Evolutionary conservation across 2,113 vertebrate genomes (phyloP), one percentile per base, ranked within the genome.

Genomic region (Brachyhypopomus gauderio): DNA sequence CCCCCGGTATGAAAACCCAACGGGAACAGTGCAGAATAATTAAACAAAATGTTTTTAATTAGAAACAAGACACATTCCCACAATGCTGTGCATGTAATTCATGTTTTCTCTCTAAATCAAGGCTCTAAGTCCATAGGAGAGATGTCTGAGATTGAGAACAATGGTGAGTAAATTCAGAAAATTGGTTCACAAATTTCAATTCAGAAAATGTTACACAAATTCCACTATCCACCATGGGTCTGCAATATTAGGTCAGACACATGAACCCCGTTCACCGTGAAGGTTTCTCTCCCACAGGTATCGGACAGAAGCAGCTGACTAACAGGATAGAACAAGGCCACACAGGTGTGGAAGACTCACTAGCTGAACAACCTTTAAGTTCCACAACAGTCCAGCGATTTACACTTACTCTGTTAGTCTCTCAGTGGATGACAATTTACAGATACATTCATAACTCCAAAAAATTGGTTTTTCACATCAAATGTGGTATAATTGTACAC

Each of bases 261-360:
- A 19, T 62, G 16, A 38, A 72, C 9, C 38, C 12, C 41, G 60
- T 14, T 17, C 20, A 41, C 23, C 38, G 77, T 72, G 56, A 22
- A 76, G 64, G 12, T 78, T 73, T 59, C 3, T 48, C 52, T 86
- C 30, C 75, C 38, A 17, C 74, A 93, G 93, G 90, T 25, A 93
- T 92, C 5, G 91, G 90, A 67, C 90, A 92, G 55, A 93, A 93
- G 77, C 89, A 91, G n/a, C 72, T 93, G 23, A 89, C 84, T 12
- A 90, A 87, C 79, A 90, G 88, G 48, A 63, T 85, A 69, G 9
- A 83, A 36, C 74, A 79, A 36, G 84, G 85, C 76, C 86, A 89
- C 3, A 78, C 89, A 88, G 92, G 92, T 92, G 48, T 79, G 82
- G 38, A 77, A 14, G 19, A 3, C 22, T 25, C 3, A 38, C 22